Conservation (phyloP, 1,140 invertebrate genomes). For the Drosophila guanche region DNA sequence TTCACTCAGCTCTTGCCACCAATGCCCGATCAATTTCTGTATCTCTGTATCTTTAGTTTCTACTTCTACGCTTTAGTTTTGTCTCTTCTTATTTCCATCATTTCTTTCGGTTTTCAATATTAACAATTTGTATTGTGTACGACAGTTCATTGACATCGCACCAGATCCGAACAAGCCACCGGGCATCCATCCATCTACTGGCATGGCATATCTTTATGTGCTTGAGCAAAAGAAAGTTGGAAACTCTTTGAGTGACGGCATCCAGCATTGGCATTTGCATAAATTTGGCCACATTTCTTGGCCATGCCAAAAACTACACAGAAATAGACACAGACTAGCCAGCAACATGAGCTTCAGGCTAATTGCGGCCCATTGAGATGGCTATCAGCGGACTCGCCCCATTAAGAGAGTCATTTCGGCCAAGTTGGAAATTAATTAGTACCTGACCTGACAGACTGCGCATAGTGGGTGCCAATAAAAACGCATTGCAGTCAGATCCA, state of each 20-base stretch:
- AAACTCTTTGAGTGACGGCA: conserved; percentile 54
- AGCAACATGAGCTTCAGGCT: conserved; percentile 19
- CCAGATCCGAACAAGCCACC: conserved; percentile 19
- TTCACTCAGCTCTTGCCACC: not conserved
- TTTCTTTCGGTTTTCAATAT: conserved; percentile 63
- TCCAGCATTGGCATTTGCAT: conserved; percentile 60
- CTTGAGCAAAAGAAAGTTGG: conserved; percentile 64
- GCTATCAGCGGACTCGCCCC: conserved; percentile 52
- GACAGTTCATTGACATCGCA: conserved; percentile 70
- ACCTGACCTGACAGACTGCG: not conserved
- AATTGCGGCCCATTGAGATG: conserved; percentile 63
- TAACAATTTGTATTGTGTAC: conserved; percentile 55
- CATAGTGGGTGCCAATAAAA: conserved; percentile 56
- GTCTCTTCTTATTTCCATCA: conserved; percentile 20
- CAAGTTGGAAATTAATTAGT: conserved; percentile 75
- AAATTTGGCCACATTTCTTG: conserved; percentile 74
- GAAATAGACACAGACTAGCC: not conserved
- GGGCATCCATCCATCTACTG: conserved; percentile 17
- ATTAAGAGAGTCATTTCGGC: conserved; percentile 69
- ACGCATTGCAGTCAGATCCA: conserved; percentile 33
- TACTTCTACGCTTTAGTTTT: conserved; percentile 44
- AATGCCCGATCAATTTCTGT: conserved; percentile 53
- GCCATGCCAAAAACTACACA: conserved; percentile 64
- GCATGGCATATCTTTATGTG: conserved; percentile 19
- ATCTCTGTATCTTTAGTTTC: conserved; percentile 48